A percentile compares a stretch with the other conserved stretches of the same genome.
phyloP scores from a whole-genome alignment of 2,113 vertebrate species.

The Geococcyx californianus region DNA sequence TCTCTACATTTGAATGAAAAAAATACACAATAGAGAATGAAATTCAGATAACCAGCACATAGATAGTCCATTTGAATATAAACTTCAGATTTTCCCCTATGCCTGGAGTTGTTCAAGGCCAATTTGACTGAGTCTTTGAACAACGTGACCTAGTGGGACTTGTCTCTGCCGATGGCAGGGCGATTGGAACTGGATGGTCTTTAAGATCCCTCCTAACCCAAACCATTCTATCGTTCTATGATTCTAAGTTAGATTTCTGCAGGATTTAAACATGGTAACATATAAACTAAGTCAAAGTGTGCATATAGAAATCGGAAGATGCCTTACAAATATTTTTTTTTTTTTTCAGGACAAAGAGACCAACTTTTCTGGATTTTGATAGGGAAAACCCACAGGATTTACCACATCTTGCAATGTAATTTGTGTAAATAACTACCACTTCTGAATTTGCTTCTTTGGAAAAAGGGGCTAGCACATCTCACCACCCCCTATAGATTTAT shows the following conservation, averaged over 20 bases:
- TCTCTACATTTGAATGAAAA: not conserved
- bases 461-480: not conserved
- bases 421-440: not conserved
- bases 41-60: not conserved
- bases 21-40: not conserved
- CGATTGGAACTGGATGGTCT: too few species aligned
- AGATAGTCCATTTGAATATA: not conserved
- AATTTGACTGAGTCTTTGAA: too few species aligned
- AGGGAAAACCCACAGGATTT: not conserved
- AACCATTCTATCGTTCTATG: too few species aligned
- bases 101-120: too few species aligned
- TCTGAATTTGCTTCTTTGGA: not conserved
- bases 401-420: not conserved
- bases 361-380: not conserved
- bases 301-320: not conserved
- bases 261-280: not conserved
- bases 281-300: not conserved
- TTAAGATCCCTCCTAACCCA: too few species aligned
- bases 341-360: not conserved
- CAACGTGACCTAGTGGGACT: too few species aligned
- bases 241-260: not conserved
- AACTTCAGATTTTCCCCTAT: not conserved
- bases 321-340: too few species aligned
- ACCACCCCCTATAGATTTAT: not conserved
- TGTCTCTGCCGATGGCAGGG: too few species aligned